Percentiles rank a stretch among this genome's conserved stretches.
phyloP scores from a whole-genome alignment of 35 echinoderm and acorn worm species.

The Strongylocentrotus purpuratus region DNA sequence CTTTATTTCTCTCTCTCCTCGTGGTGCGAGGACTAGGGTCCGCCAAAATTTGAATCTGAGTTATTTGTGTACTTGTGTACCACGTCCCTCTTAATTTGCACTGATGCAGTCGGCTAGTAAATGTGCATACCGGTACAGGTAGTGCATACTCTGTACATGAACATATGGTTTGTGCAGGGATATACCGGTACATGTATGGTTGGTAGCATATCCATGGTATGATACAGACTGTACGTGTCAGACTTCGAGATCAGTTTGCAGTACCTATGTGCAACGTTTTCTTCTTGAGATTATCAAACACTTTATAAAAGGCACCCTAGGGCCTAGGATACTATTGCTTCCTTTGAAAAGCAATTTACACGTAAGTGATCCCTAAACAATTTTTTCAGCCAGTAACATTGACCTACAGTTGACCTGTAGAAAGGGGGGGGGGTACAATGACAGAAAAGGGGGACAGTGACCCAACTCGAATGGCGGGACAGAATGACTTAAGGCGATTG shows the following conservation, averaged over 20 bases:
- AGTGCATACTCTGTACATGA: too few relatives aligned
- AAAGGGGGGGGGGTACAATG: background rate
- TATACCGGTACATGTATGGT: too few relatives aligned
- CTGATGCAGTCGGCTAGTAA: too few relatives aligned
- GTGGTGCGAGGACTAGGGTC: background rate
- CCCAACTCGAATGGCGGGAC: background rate
- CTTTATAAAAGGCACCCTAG: background rate
- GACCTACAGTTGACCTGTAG: background rate
- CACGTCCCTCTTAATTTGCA: too few relatives aligned
- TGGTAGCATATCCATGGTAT: too few relatives aligned
- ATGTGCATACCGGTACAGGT: too few relatives aligned
- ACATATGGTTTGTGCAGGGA: too few relatives aligned
- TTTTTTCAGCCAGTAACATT: background rate
- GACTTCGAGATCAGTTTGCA: background rate
- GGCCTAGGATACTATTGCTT: background rate
- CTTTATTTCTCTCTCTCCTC: background rate
- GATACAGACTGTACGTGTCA: too few relatives aligned
- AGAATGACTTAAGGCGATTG: background rate
- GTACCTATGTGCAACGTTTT: background rate
- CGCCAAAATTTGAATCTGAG: background rate
- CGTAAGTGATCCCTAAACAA: background rate
- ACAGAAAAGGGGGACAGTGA: background rate
- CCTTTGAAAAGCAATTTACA: too few relatives aligned
- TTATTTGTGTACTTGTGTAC: too few relatives aligned
- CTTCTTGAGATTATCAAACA: background rate